Evolutionary conservation across 2,797 vertebrate genomes (phyloP).

Genomic region (Triplophysa bombifrons): DNA sequence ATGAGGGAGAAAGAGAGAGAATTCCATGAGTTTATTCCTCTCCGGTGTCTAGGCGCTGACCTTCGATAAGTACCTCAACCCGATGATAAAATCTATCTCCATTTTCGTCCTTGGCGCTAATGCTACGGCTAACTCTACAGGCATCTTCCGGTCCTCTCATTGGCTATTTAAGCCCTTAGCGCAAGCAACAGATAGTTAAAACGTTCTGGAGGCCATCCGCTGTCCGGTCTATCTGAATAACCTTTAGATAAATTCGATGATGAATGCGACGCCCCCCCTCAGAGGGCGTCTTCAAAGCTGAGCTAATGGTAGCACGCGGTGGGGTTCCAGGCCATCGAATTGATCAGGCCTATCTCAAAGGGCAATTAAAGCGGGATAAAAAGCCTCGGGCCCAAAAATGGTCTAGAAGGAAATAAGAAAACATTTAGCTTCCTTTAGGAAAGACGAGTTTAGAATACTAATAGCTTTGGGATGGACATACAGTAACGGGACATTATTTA

Average conservation of each 20-base stretch:
- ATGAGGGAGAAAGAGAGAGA: neutral
- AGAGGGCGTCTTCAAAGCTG: slow-evolving; percentile 61
- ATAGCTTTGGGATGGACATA: slow-evolving; percentile 33
- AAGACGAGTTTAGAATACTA: slow-evolving; percentile 42
- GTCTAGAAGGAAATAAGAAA: slow-evolving; percentile 18
- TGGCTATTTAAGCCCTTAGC: slow-evolving; percentile 51
- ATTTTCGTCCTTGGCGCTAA: slow-evolving; percentile 31
- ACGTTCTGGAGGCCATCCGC: slow-evolving; percentile 44
- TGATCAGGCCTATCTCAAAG: slow-evolving; percentile 66
- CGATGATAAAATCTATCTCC: slow-evolving; percentile 52
- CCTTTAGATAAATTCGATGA: slow-evolving; percentile 67
- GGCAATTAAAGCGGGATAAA: slow-evolving; percentile 64
- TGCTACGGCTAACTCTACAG: slow-evolving; percentile 19
- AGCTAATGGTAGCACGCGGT: slow-evolving; percentile 58
- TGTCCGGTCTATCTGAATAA: slow-evolving; percentile 63
- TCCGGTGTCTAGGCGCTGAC: slow-evolving; percentile 45
- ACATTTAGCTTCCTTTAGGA: slow-evolving; percentile 44
- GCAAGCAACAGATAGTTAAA: slow-evolving; percentile 31
- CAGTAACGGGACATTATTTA: slow-evolving; percentile 32
- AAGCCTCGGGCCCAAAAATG: slow-evolving; percentile 56
- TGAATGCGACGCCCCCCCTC: slow-evolving; percentile 54
- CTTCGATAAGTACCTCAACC: slow-evolving; percentile 52
- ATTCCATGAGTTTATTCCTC: slow-evolving; percentile 26
- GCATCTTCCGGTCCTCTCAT: slow-evolving; percentile 48
- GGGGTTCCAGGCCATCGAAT: slow-evolving; percentile 59